Evolutionary conservation across 2,113 vertebrate species (phyloP).

Genomic region (Gorilla gorilla): DNA sequence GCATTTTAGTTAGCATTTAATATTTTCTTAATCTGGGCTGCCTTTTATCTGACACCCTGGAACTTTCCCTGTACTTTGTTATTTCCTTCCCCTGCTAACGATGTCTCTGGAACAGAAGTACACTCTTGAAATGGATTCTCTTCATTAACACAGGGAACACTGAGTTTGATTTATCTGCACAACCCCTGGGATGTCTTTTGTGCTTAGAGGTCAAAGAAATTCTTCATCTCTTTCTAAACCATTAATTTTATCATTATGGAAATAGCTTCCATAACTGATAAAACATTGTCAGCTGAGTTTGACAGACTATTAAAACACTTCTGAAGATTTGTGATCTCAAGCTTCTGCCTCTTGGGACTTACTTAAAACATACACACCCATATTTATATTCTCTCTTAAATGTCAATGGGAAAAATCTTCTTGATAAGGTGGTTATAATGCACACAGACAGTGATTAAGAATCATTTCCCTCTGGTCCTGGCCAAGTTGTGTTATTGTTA

Average conservation of each 20-base stretch:
- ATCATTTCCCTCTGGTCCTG: slow-evolving; percentile 37
- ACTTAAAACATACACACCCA: slow-evolving; percentile 53
- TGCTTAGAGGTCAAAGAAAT: slow-evolving; percentile 69
- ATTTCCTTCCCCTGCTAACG: background rate
- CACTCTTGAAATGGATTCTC: slow-evolving; percentile 5
- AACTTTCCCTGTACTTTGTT: background rate
- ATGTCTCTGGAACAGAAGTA: slow-evolving; percentile 53
- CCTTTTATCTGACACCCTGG: slow-evolving; percentile 33
- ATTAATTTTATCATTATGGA: slow-evolving; percentile 78
- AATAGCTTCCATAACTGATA: slow-evolving; percentile 74
- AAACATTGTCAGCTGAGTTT: slow-evolving; percentile 74
- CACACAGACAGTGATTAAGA: slow-evolving; percentile 57
- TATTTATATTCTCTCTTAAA: slow-evolving; percentile 73
- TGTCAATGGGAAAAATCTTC: slow-evolving; percentile 49
- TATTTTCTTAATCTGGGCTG: slow-evolving; percentile 5
- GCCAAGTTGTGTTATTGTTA: slow-evolving; percentile 46
- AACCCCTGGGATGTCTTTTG: slow-evolving; percentile 65
- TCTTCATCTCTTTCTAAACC: slow-evolving; percentile 67
- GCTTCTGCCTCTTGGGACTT: slow-evolving; percentile 58
- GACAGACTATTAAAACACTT: slow-evolving; percentile 73
- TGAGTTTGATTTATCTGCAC: slow-evolving; percentile 67
- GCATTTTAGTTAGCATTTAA: background rate
- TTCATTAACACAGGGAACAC: slow-evolving; percentile 40
- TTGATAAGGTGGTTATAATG: slow-evolving; percentile 46
- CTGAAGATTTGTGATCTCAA: slow-evolving; percentile 66